These are phyloP conservation scores for Augochlora pura DNA, from an alignment of 1,140 invertebrate species.

Conservation along the genomic window DNA sequence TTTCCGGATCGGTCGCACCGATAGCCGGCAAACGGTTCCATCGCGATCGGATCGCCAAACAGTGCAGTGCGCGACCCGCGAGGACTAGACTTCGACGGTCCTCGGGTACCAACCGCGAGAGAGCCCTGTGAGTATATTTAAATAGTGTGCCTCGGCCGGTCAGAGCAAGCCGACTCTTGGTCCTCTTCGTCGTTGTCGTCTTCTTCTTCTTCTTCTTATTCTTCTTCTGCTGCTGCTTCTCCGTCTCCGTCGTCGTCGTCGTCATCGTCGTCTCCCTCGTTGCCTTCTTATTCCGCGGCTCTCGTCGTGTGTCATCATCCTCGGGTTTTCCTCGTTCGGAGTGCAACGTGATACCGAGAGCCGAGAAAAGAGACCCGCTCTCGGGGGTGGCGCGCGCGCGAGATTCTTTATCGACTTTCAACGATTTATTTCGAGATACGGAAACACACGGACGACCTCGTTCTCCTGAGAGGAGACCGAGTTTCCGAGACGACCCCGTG, in stretches of 20 bases:
- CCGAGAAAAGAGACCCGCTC: constrained; percentile 22
- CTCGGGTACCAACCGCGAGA: constrained; percentile 40
- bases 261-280: neutral
- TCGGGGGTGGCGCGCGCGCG: constrained; percentile 45
- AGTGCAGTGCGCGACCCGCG: constrained; percentile 40
- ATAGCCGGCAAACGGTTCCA: no score
- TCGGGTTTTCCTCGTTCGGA: constrained; percentile 56
- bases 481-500: no score
- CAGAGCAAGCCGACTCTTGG: constrained; percentile 57
- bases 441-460: neutral
- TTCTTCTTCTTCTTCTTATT: constrained; percentile 2
- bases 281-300: neutral
- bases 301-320: constrained; percentile 44
- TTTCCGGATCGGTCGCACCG: neutral
- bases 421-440: constrained; percentile 41
- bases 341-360: constrained; percentile 63
- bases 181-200: constrained; percentile 36
- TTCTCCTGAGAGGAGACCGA: neutral
- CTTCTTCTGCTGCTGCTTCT: neutral
- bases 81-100: constrained; percentile 50
- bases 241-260: neutral
- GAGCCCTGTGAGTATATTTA: constrained; percentile 62
- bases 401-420: constrained; percentile 31
- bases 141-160: constrained; percentile 61
- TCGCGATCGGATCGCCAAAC: constrained; percentile 19